phyloP scores from a whole-genome alignment of 2,888 invertebrate species.

The Geophilus truncorum region DNA sequence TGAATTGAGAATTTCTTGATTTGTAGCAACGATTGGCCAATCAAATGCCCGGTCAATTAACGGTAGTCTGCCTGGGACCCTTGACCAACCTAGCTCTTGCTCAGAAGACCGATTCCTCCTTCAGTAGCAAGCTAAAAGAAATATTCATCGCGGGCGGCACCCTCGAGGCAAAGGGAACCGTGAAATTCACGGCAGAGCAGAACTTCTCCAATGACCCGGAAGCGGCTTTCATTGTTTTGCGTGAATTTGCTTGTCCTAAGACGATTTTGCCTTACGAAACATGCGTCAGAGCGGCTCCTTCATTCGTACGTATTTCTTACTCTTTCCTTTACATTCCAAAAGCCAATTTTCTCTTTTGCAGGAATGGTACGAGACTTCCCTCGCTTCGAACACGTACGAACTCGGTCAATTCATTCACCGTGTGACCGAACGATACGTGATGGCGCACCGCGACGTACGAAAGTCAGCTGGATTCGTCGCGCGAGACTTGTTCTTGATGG shows the following conservation, averaged over 20 bases:
- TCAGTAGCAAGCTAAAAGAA: slow-evolving; percentile 29
- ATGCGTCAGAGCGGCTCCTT: slow-evolving; percentile 50
- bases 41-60: slow-evolving; percentile 27
- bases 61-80: slow-evolving; percentile 20
- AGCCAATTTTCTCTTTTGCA: background rate
- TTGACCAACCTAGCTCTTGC: slow-evolving; percentile 31
- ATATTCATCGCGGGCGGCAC: slow-evolving; percentile 40
- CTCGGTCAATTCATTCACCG: background rate
- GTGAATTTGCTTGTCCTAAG: slow-evolving; percentile 56
- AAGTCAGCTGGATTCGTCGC: background rate
- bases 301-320: slow-evolving; percentile 46
- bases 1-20: background rate
- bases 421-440: background rate
- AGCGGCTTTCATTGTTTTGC: slow-evolving; percentile 65
- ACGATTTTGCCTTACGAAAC: slow-evolving; percentile 67
- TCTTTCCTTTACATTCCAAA: too few relatives aligned
- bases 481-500: background rate
- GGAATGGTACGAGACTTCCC: background rate
- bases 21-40: background rate
- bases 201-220: slow-evolving; percentile 74
- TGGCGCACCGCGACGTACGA: background rate
- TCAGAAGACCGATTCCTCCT: slow-evolving; percentile 25
- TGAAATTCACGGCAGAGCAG: slow-evolving; percentile 63
- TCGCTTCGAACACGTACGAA: background rate
- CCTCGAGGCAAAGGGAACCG: slow-evolving; percentile 52